A percentile compares a stretch with the other conserved stretches of the same genome.
Conservation (phyloP, 2,113 vertebrate species). For the Vidua macroura region DNA sequence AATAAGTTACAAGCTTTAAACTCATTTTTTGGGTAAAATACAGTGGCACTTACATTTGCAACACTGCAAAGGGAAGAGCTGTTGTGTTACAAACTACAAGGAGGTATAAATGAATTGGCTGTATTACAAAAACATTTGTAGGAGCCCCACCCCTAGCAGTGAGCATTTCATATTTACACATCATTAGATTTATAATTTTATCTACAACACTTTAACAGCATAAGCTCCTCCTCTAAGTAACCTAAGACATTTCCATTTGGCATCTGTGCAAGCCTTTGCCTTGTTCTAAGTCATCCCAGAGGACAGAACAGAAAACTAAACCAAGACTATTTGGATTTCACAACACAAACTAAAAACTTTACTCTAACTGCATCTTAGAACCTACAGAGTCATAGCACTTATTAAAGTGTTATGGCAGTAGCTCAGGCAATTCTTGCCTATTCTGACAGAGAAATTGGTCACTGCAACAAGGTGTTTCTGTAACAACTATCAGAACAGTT, state of each 20-base stretch:
- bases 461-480: not conserved
- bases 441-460: not conserved
- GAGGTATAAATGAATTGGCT: not conserved
- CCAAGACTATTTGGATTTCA: not conserved
- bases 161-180: not conserved
- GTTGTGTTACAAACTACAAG: fast-evolving
- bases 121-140: not conserved
- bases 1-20: not conserved
- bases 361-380: not conserved
- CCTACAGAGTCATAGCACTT: not conserved
- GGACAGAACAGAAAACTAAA: not conserved
- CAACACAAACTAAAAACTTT: not conserved
- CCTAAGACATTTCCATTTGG: not conserved
- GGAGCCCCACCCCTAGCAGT: not conserved
- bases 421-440: not conserved
- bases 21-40: not conserved
- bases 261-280: not conserved
- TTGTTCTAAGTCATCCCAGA: not conserved
- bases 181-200: not conserved
- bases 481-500: not conserved
- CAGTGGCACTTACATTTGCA: not conserved
- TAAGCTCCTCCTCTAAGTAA: not conserved
- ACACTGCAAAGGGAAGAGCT: not conserved
- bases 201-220: not conserved
- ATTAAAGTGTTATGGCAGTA: not conserved